phyloP scores from a whole-genome alignment of 2,113 vertebrate species.

The Lagenorhynchus albirostris region DNA sequence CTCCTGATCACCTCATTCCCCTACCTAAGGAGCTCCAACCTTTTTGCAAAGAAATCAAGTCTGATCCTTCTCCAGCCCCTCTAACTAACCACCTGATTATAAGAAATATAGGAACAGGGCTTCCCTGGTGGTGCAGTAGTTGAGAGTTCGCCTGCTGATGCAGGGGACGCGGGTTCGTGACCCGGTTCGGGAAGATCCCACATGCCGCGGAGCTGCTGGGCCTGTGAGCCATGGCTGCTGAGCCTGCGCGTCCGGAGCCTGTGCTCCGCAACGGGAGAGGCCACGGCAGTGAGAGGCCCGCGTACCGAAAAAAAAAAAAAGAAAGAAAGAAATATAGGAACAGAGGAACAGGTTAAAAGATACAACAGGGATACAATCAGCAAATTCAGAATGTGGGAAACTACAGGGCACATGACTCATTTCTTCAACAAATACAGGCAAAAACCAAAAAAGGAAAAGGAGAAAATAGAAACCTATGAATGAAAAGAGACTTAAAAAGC shows the following conservation, averaged over 20 bases:
- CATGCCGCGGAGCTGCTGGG: too few relatives aligned
- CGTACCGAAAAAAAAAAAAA: too few relatives aligned
- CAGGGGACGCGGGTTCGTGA: too few relatives aligned
- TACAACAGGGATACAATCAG: background rate
- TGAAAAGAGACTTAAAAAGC: background rate
- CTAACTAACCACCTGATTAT: background rate
- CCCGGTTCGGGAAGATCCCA: too few relatives aligned
- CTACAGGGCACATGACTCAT: background rate
- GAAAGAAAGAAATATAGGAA: background rate
- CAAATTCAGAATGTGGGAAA: background rate
- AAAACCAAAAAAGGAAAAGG: background rate
- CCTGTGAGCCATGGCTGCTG: too few relatives aligned
- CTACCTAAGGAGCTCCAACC: background rate
- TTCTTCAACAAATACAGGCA: conserved; percentile 28
- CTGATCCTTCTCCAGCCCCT: background rate
- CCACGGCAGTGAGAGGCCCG: too few relatives aligned
- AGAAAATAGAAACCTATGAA: background rate
- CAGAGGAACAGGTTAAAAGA: background rate
- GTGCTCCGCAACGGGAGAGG: too few relatives aligned
- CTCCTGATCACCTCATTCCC: background rate
- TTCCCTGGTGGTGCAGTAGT: too few relatives aligned
- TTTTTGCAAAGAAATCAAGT: background rate
- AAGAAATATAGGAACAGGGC: background rate
- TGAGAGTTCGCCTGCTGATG: too few relatives aligned
- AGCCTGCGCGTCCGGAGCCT: too few relatives aligned